phyloP scores from a whole-genome alignment of 2,113 vertebrate genomes.

The Alligator mississippiensis region DNA sequence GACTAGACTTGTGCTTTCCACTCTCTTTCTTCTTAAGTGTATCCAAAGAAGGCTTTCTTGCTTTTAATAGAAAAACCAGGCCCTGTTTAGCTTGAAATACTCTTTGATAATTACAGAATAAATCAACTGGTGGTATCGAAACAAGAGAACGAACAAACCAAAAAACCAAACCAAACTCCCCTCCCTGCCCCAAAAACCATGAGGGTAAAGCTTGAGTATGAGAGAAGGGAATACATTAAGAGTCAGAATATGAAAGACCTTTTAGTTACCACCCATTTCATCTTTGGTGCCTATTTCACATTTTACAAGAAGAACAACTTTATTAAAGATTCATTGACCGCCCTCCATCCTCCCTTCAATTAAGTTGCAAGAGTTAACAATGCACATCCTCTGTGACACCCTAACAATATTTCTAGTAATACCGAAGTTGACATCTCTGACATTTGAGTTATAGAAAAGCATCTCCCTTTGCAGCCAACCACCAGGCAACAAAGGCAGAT shows the following conservation, averaged over 20 bases:
- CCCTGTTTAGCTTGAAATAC: constrained; percentile 20
- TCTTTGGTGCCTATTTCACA: neutral
- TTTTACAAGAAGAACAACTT: neutral
- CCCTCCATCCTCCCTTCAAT: neutral
- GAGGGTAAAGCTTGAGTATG: neutral
- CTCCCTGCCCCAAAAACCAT: too few species aligned
- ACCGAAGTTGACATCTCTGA: neutral
- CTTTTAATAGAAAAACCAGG: neutral
- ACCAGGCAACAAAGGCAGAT: too few species aligned
- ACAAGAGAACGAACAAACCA: neutral
- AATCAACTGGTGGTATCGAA: constrained; percentile 43
- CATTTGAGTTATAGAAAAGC: neutral
- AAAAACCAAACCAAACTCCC: too few species aligned
- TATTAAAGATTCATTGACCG: neutral
- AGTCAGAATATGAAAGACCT: neutral
- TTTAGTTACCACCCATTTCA: constrained; percentile 37
- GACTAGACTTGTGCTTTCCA: neutral
- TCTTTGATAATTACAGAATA: constrained; percentile 16
- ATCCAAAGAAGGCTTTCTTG: neutral
- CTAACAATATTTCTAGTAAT: neutral
- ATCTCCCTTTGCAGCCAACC: neutral
- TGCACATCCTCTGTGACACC: neutral
- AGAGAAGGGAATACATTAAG: constrained; percentile 18
- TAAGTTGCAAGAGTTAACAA: neutral
- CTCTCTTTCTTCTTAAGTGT: neutral